Percentiles rank a stretch among this genome's conserved stretches.
phyloP scores from a whole-genome alignment of 2,888 invertebrate genomes.

The Dendrolimus pini region DNA sequence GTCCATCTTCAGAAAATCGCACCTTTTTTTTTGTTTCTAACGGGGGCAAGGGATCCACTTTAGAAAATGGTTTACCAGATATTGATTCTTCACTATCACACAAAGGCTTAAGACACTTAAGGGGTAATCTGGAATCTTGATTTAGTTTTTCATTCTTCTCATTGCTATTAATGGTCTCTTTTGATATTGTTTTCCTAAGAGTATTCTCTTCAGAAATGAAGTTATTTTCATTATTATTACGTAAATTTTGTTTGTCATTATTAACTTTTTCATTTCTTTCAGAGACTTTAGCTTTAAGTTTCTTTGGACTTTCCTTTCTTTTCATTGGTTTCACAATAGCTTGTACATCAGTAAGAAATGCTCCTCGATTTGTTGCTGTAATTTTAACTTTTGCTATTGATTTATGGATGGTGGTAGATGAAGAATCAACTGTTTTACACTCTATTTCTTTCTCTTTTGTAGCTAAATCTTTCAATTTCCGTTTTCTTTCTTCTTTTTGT shows the following conservation, averaged over 20 bases:
- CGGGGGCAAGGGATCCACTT: constrained; percentile 38
- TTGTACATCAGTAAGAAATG: constrained; percentile 61
- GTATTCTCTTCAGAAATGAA: not conserved
- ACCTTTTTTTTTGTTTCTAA: constrained; percentile 46
- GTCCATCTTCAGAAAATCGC: constrained; percentile 40
- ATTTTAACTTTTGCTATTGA: constrained; percentile 55
- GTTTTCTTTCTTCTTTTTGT: constrained; percentile 64
- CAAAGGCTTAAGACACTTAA: constrained; percentile 41
- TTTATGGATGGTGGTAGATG: constrained; percentile 28
- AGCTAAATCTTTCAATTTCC: constrained; percentile 70
- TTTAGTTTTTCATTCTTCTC: constrained; percentile 2
- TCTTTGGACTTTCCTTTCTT: constrained; percentile 24
- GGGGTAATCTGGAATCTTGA: constrained; percentile 29
- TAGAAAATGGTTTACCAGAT: constrained; percentile 46
- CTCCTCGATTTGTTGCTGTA: constrained; percentile 71
- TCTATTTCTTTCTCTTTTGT: constrained; percentile 36
- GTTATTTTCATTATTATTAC: constrained; percentile 4
- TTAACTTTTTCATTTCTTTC: constrained; percentile 5
- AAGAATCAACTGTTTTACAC: constrained; percentile 18
- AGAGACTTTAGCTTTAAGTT: constrained; percentile 13
- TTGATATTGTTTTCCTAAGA: not conserved
- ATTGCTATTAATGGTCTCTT: not conserved
- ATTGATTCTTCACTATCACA: constrained; percentile 30
- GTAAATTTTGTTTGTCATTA: constrained; percentile 10
- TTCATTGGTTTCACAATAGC: constrained; percentile 37